Percentiles rank a stretch among this genome's conserved stretches.
phyloP scores from a whole-genome alignment of 2,113 vertebrate genomes.

The Ornithorhynchus anatinus region DNA sequence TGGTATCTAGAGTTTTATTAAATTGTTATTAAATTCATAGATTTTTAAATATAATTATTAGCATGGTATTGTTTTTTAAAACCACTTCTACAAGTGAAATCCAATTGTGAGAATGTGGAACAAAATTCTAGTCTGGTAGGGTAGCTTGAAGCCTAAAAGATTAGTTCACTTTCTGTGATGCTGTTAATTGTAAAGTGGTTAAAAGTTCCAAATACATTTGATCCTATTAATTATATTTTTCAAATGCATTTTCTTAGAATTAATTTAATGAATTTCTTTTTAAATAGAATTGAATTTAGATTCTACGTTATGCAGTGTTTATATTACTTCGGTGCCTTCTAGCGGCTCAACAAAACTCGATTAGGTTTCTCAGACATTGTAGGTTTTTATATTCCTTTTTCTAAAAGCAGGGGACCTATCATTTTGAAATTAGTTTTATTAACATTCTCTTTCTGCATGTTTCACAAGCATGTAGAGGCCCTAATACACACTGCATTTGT shows the following conservation, averaged over 20 bases:
- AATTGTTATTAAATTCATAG: slow-evolving; percentile 21
- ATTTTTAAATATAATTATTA: slow-evolving; percentile 28
- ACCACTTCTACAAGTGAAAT: slow-evolving; percentile 24
- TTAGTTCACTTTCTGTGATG: slow-evolving; percentile 7
- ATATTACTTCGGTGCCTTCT: not conserved
- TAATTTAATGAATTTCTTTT: not conserved
- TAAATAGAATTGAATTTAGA: slow-evolving; percentile 11
- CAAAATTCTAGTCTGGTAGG: slow-evolving; percentile 7
- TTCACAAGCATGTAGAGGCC: no score
- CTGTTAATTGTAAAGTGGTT: slow-evolving; percentile 1
- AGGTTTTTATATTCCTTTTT: not conserved
- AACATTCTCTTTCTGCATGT: no score
- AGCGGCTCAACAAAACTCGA: not conserved
- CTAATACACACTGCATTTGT: no score
- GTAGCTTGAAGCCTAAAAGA: not conserved
- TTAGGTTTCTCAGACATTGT: slow-evolving; percentile 13
- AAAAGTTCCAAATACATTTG: not conserved
- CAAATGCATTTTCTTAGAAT: not conserved
- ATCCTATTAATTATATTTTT: slow-evolving; percentile 4
- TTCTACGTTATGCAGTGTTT: not conserved
- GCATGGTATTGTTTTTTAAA: slow-evolving; percentile 27
- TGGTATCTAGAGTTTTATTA: slow-evolving; percentile 22
- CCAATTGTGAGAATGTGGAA: not conserved
- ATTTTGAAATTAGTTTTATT: no score
- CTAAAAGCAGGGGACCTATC: not conserved